phyloP scores from a whole-genome alignment of 2,888 invertebrate genomes.

The Polydesmus complanatus region DNA sequence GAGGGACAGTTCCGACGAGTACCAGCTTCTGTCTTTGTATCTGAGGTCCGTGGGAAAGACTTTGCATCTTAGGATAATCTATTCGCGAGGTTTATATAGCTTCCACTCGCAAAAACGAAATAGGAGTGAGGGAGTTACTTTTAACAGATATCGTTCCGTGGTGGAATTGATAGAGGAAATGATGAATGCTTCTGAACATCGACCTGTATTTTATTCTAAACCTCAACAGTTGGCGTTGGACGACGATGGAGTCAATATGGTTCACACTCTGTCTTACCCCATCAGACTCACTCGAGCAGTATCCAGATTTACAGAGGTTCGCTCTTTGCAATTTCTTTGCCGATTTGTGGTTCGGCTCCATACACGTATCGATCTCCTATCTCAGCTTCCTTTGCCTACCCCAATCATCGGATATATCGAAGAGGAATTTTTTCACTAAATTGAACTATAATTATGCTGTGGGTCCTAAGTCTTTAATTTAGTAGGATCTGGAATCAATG shows the following conservation, averaged over 20 bases:
- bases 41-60: conserved; percentile 4
- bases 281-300: conserved; percentile 4
- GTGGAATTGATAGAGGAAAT: not conserved
- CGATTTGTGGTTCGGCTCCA: conserved; percentile 4
- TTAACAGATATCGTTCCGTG: conserved; percentile 6
- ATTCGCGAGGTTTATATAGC: conserved; percentile 1
- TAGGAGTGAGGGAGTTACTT: not conserved
- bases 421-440: not conserved
- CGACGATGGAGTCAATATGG: not conserved
- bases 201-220: conserved; percentile 5
- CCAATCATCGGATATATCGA: not conserved
- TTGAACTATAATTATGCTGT: too few species aligned
- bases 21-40: not conserved
- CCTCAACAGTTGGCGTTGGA: not conserved
- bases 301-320: conserved; percentile 6
- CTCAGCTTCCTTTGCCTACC: conserved; percentile 1
- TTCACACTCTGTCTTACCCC: not conserved
- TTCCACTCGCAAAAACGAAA: not conserved
- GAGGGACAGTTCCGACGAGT: conserved; percentile 8
- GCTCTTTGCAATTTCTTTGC: conserved; percentile 5
- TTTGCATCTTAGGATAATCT: not conserved
- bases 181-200: conserved; percentile 1
- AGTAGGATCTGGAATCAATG: too few species aligned
- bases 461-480: too few species aligned
- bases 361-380: conserved; percentile 1